These are phyloP conservation scores for Antheraea mylitta DNA, from an alignment of 1,140 invertebrate species.

Conservation along the genomic window DNA sequence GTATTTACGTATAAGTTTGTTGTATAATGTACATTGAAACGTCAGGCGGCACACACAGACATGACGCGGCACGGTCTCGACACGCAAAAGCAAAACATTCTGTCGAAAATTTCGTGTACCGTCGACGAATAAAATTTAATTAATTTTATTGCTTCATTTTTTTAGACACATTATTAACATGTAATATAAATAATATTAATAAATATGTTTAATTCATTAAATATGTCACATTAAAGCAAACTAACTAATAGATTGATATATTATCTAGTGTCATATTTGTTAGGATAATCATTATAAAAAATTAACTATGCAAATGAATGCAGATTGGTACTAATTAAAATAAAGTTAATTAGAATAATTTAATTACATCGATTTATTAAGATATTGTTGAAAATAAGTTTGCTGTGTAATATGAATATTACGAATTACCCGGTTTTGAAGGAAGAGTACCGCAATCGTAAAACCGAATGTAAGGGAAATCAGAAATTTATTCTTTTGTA, in stretches of 20 bases:
- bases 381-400: too few relatives aligned
- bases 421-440: too few relatives aligned
- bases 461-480: too few relatives aligned
- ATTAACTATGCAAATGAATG: background rate
- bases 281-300: background rate
- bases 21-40: conserved; percentile 30
- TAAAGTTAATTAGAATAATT: background rate
- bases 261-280: background rate
- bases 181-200: background rate
- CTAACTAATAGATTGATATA: background rate
- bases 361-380: too few relatives aligned
- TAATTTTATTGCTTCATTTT: conserved; percentile 1
- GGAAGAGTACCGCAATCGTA: too few relatives aligned
- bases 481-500: too few relatives aligned
- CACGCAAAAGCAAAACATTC: conserved; percentile 59
- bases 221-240: background rate
- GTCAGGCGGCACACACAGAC: conserved; percentile 35
- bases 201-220: background rate
- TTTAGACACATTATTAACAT: background rate
- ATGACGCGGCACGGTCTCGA: conserved; percentile 20
- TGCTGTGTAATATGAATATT: too few relatives aligned
- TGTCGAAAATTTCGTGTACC: conserved; percentile 57
- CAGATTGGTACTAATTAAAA: background rate
- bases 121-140: conserved; percentile 32
- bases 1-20: conserved; percentile 30